Evolutionary conservation across 2,888 invertebrate genomes (phyloP), one percentile per base, ranked within the genome.

Genomic region (Tortrix viridana): DNA sequence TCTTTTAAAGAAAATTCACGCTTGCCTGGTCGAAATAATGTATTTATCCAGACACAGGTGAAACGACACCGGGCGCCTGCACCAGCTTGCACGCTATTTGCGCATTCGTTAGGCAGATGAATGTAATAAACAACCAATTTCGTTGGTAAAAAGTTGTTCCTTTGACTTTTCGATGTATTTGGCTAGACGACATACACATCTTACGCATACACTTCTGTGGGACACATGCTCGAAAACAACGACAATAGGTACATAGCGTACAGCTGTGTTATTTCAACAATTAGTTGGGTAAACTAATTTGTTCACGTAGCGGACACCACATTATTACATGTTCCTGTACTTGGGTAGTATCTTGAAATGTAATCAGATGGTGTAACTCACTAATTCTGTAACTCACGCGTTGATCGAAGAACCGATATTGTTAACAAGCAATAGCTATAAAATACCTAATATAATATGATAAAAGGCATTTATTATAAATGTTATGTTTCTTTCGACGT

Each of bases 1-100:
- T n/a, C 38, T 38, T 41, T 5, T n/a, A 41, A n/a, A 16, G n/a
- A 41, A 44, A 41, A 20, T 63, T 52, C 46, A 57, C 52, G 52
- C 20, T 47, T 52, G 20, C 19, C 38, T 57, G 52, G 38, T 52
- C 47, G 43, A 38, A 19, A 69, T 69, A 67, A 67, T 69, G 71
- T 71, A 73, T 74, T 75, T 71, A 69, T 66, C 67, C 72, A 69
- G 65, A 71, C 71, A 76, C 82, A 79, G 79, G 80, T 81, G 81
- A 71, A 70, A 70, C 72, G 73, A 70, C 69, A 75, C 79, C 76
- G 75, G 81, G 76, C 72, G 61, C 62, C 61, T 60, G 67, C 46
- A 18, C 41, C 67, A 72, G 37, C 67, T 67, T 68, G 67, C 72
- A 69, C 67, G 68, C 64, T 76, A 73, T 77, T 74, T 73, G 69